phyloP scores from a whole-genome alignment of 2,797 vertebrate genomes.

The Graptemys geographica region DNA sequence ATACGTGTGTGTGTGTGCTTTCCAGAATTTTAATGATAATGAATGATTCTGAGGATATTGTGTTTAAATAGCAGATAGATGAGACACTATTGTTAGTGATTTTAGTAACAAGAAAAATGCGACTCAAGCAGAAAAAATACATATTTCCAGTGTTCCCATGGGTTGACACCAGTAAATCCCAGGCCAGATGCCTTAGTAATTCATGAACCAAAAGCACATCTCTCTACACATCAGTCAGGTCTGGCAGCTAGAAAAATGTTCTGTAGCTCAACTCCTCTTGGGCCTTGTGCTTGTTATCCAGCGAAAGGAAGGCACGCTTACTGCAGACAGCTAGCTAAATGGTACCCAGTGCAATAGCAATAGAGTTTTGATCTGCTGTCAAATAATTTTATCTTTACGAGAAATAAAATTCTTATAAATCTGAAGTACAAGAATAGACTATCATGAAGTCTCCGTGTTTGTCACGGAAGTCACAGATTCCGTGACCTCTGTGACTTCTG shows the following conservation, averaged over 20 bases:
- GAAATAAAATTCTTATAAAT: not conserved
- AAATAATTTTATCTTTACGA: constrained; percentile 10
- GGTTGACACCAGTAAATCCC: not conserved
- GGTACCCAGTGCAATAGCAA: not conserved
- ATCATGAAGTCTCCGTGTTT: not conserved
- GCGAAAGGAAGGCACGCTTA: not conserved
- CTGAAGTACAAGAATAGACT: not conserved
- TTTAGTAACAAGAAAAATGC: not conserved
- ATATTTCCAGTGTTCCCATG: not conserved
- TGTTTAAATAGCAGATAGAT: not conserved
- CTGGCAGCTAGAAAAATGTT: not conserved
- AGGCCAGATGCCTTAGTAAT: not conserved
- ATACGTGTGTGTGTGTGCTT: not conserved
- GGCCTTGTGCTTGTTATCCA: not conserved
- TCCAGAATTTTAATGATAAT: constrained; percentile 18
- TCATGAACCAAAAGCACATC: not conserved
- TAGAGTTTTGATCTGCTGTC: not conserved
- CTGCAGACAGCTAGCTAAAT: not conserved
- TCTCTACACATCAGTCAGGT: not conserved
- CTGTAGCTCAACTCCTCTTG: not conserved
- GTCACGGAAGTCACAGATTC: no score
- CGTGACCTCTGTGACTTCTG: no score
- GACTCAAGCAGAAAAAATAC: accelerated
- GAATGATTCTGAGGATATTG: not conserved
- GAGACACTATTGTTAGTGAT: not conserved